phyloP scores from a whole-genome alignment of 2,113 vertebrate genomes.

The Chaenogobius annularis region DNA sequence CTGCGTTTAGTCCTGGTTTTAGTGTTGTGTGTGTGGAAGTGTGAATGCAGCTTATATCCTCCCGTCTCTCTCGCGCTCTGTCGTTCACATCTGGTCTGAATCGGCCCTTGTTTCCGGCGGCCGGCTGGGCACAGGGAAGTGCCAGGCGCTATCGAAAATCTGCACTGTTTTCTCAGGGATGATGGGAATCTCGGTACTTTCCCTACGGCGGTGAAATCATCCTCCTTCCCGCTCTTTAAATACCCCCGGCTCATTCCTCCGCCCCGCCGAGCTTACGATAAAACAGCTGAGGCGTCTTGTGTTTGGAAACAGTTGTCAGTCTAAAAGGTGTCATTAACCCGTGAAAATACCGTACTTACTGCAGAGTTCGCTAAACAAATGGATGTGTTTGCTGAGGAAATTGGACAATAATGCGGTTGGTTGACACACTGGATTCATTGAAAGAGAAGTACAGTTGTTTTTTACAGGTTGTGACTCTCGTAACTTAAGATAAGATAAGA shows the following conservation, averaged over 20 bases:
- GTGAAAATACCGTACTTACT: constrained; percentile 67
- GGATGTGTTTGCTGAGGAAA: constrained; percentile 62
- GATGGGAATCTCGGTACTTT: constrained; percentile 80
- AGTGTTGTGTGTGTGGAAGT: not conserved
- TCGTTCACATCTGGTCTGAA: constrained; percentile 78
- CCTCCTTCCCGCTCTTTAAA: constrained; percentile 72
- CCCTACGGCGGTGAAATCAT: constrained; percentile 77
- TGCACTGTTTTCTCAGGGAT: constrained; percentile 75
- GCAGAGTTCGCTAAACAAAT: constrained; percentile 63
- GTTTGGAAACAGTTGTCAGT: constrained; percentile 67
- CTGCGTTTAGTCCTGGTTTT: not conserved
- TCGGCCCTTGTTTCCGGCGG: constrained; percentile 76
- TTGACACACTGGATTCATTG: constrained; percentile 49
- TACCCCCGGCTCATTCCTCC: constrained; percentile 64
- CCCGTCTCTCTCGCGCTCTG: constrained; percentile 8
- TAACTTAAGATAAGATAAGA: no score
- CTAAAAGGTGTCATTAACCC: constrained; percentile 71
- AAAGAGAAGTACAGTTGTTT: constrained; percentile 14
- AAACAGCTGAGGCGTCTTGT: constrained; percentile 75
- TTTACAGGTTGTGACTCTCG: not conserved
- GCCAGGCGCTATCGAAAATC: constrained; percentile 78
- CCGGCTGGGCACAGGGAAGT: constrained; percentile 75
- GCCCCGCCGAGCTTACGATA: constrained; percentile 68
- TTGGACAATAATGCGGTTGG: constrained; percentile 56
- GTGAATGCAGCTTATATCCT: not conserved